These are phyloP conservation scores for Melinaea menophilus DNA, from an alignment of 2,888 invertebrate genomes.

Conservation along the genomic window DNA sequence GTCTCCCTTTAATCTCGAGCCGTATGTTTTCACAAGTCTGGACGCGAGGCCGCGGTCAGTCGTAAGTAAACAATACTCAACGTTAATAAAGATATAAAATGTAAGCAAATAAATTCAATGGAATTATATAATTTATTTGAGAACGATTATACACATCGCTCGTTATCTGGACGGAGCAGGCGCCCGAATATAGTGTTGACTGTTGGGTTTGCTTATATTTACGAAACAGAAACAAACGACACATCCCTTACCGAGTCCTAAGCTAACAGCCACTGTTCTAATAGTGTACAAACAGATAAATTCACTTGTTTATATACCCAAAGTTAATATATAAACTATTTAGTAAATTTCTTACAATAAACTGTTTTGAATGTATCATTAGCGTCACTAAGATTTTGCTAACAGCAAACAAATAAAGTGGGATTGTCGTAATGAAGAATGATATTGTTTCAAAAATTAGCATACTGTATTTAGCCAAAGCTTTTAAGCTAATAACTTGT, in stretches of 20 bases:
- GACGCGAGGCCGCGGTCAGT: slow-evolving; percentile 61
- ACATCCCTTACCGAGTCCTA: slow-evolving; percentile 46
- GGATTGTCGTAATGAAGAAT: slow-evolving; percentile 50
- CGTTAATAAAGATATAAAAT: slow-evolving; percentile 77
- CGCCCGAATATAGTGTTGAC: slow-evolving; percentile 41
- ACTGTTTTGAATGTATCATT: slow-evolving; percentile 50
- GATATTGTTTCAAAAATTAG: slow-evolving; percentile 57
- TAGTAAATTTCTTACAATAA: slow-evolving; percentile 51
- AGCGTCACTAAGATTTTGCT: slow-evolving; percentile 47
- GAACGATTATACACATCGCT: slow-evolving; percentile 52
- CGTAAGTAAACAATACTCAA: slow-evolving; percentile 71
- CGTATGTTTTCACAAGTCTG: slow-evolving; percentile 71
- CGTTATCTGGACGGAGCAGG: slow-evolving; percentile 56
- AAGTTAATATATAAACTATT: slow-evolving; percentile 37
- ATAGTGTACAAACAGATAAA: slow-evolving; percentile 35
- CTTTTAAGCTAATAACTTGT: slow-evolving; percentile 33
- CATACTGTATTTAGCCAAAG: slow-evolving; percentile 63
- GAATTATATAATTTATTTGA: slow-evolving; percentile 65
- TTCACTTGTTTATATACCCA: slow-evolving; percentile 33
- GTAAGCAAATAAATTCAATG: slow-evolving; percentile 49
- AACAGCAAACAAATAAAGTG: slow-evolving; percentile 60
- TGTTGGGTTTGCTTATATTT: slow-evolving; percentile 41
- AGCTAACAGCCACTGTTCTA: slow-evolving; percentile 46
- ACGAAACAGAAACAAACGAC: slow-evolving; percentile 43
- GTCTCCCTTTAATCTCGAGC: slow-evolving; percentile 71